Base-by-base conservation (phyloP, 2,797 vertebrate genomes). In the Phalanger gymnotis region DNA sequence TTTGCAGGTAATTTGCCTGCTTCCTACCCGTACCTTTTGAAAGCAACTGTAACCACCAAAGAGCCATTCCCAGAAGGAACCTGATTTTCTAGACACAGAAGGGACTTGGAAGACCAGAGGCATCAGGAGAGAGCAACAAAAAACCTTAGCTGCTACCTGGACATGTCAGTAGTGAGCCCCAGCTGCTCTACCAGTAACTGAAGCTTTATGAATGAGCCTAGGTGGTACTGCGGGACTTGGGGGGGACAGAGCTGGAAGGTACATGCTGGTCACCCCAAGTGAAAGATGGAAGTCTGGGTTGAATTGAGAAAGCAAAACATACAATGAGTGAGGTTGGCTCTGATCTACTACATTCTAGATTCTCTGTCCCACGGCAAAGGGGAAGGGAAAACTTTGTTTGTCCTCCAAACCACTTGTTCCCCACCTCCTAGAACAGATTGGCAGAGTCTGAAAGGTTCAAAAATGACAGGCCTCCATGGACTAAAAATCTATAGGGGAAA, bases 171-270 rank as follows among this genome's bases (percentile, higher is more conserved):
- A 13, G 54, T 47, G 10, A 92, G 0, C 31, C 47, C 54, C 93
- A 54, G 47, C 54, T 53, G 40, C 40, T 90, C 25, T 5, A 66
- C 53, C 94, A 53, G 52, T 91, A 94, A 95, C 91, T 47, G 54
- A 1, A 6, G 0, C 93, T 93, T 94, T n/a, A 92, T 55, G 92
- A 66, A 91, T 40, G 90, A 96, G 94, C 52, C 31, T 66, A 66
- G 31, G 2, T 40, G 73, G 40, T 40, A 47, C 40, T 25, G 11
- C 2, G 10, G 73, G 40, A 34, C 25, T 87, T 81, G 66, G 19
- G 5, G 34, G 34, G 30, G 4, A n/a, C 5, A n/a, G 34, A 11
- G 28, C 56, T 6, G 5, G 55, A 25, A 56, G 22, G 25, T 54
- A 27, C 22, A 25, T 13, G 19, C 5, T 56, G 6, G 57, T 58